phyloP scores from a whole-genome alignment of 2,888 invertebrate genomes.

The Rhagonycha fulva region DNA sequence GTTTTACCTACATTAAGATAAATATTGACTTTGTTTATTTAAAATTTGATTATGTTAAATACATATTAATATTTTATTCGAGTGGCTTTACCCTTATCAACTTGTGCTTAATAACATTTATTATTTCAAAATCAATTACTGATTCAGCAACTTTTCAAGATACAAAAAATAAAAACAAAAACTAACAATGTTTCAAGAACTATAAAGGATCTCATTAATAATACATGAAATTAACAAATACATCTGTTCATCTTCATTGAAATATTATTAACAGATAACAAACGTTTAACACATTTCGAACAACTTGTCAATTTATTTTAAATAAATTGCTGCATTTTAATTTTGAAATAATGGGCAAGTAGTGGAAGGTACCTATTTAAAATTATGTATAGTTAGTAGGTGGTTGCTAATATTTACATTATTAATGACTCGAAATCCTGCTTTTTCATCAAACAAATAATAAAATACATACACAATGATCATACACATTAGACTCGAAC shows the following conservation, averaged over 20 bases:
- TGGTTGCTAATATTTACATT: neutral
- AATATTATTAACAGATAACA: conserved; percentile 1
- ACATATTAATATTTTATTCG: conserved; percentile 28
- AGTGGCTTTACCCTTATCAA: conserved; percentile 26
- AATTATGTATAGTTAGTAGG: neutral
- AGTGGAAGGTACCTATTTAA: neutral
- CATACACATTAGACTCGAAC: neutral
- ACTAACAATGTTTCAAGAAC: conserved; percentile 2
- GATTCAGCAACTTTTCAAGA: conserved; percentile 32
- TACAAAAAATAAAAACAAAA: conserved; percentile 3
- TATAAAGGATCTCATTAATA: conserved; percentile 23
- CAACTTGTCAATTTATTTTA: neutral
- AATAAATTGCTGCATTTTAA: neutral
- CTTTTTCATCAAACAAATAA: neutral
- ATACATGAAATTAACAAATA: conserved; percentile 32
- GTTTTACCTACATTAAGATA: neutral
- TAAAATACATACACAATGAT: neutral
- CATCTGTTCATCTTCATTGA: conserved; percentile 14
- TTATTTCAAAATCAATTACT: conserved; percentile 33
- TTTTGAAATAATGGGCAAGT: neutral
- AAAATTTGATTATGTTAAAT: conserved; percentile 11
- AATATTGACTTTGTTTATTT: conserved; percentile 1
- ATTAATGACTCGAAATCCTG: neutral
- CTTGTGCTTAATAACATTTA: conserved; percentile 23
- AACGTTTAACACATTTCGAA: neutral